Conservation (phyloP, 2,888 invertebrate species). For the Erannis defoliaria region DNA sequence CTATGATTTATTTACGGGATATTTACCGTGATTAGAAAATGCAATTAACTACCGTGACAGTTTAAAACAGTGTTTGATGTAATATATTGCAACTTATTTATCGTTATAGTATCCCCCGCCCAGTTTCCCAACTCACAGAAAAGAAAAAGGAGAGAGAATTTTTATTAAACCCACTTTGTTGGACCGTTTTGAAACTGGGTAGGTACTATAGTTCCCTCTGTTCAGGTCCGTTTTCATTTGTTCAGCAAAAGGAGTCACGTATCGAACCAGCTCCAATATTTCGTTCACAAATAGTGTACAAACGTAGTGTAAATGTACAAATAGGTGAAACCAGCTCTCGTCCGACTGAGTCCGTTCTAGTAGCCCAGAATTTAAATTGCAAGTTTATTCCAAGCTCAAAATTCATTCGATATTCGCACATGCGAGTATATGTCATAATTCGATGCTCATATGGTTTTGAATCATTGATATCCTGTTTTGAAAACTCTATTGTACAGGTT, state of each 20-base stretch:
- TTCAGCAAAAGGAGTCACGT: conserved; percentile 51
- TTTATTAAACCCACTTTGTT: background rate
- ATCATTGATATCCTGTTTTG: no score
- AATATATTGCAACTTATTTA: no score
- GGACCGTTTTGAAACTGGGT: background rate
- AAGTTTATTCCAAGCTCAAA: conserved; percentile 79
- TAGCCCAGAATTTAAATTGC: conserved; percentile 81
- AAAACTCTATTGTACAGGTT: no score
- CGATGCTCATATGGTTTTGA: conserved; percentile 13
- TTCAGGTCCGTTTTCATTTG: conserved; percentile 44
- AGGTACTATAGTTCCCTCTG: conserved; percentile 4
- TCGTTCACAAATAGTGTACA: conserved; percentile 54
- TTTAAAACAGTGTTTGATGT: no score
- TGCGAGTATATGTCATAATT: conserved; percentile 54
- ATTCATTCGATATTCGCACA: conserved; percentile 67
- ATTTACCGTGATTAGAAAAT: no score
- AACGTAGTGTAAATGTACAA: conserved; percentile 59
- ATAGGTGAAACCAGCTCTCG: conserved; percentile 61
- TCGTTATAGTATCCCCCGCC: no score
- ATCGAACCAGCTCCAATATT: conserved; percentile 51
- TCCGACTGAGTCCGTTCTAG: conserved; percentile 54
- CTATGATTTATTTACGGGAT: no score
- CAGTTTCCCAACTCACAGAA: no score
- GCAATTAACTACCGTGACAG: no score
- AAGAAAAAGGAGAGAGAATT: no score